Percentiles rank a stretch among this genome's conserved stretches.
Conservation (phyloP, 2,888 invertebrate species). For the Chymomyza fuscimana region DNA sequence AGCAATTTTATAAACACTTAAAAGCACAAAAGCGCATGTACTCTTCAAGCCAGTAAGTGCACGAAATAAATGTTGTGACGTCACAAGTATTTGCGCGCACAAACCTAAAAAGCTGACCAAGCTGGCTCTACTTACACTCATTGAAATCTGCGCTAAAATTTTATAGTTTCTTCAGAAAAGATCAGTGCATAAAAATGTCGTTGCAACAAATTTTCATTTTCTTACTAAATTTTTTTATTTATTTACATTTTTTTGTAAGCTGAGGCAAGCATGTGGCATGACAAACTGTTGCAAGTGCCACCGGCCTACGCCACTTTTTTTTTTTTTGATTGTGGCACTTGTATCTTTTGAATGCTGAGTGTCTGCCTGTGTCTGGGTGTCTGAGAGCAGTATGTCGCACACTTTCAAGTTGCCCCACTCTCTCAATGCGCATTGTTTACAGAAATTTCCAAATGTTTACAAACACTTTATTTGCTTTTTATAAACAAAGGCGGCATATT, state of each 20-base stretch:
- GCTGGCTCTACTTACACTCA: background rate
- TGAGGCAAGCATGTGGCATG: background rate
- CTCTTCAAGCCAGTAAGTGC: no score
- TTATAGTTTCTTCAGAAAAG: background rate
- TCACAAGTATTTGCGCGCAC: no score
- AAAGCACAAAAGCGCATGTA: no score
- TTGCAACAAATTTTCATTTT: background rate
- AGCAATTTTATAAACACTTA: no score
- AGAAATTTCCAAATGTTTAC: slow-evolving; percentile 48
- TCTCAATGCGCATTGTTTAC: slow-evolving; percentile 19
- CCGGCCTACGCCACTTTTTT: slow-evolving; percentile 44
- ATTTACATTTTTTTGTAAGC: background rate
- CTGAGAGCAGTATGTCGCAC: slow-evolving; percentile 9
- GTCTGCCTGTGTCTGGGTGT: slow-evolving; percentile 13
- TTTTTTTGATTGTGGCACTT: slow-evolving; percentile 13
- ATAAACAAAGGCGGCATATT: slow-evolving; percentile 41
- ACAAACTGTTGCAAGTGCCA: slow-evolving; percentile 37
- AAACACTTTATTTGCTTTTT: slow-evolving; percentile 35
- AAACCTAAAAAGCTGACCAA: no score
- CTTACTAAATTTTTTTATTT: background rate
- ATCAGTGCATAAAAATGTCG: background rate
- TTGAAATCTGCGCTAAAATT: background rate
- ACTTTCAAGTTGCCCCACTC: slow-evolving; percentile 44
- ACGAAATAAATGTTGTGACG: no score
- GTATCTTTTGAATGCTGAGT: slow-evolving; percentile 14